phyloP scores from a whole-genome alignment of 2,888 invertebrate species.

The Drosophila anceps region DNA sequence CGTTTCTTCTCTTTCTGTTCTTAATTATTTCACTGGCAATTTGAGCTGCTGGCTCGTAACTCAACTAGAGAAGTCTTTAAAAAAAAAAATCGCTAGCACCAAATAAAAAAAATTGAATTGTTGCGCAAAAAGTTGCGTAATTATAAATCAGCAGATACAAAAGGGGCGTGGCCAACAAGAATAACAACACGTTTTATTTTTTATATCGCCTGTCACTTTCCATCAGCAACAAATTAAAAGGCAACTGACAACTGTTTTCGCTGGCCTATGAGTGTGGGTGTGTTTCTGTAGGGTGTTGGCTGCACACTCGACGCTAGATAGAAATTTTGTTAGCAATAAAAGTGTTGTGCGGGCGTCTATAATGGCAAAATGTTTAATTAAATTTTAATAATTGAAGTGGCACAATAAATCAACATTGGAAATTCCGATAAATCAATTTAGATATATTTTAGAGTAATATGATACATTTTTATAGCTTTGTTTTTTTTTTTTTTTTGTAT shows the following conservation, averaged over 20 bases:
- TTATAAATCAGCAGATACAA: constrained; percentile 67
- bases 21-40: constrained; percentile 54
- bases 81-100: constrained; percentile 27
- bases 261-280: constrained; percentile 12
- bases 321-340: constrained; percentile 41
- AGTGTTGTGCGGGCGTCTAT: constrained; percentile 37
- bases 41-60: constrained; percentile 50
- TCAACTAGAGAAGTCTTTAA: constrained; percentile 45
- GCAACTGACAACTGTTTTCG: constrained; percentile 25
- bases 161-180: constrained; percentile 32
- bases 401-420: neutral
- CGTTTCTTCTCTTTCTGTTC: neutral
- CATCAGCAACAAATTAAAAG: constrained; percentile 66
- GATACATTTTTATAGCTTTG: no score
- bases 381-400: constrained; percentile 44
- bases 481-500: no score
- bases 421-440: neutral
- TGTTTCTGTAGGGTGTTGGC: constrained; percentile 2
- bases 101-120: neutral
- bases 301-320: neutral
- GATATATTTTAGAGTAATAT: neutral
- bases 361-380: constrained; percentile 67
- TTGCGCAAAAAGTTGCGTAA: constrained; percentile 50
- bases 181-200: constrained; percentile 17
- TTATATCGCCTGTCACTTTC: constrained; percentile 52